phyloP scores from a whole-genome alignment of 2,888 invertebrate genomes.

The Noctua pronuba region DNA sequence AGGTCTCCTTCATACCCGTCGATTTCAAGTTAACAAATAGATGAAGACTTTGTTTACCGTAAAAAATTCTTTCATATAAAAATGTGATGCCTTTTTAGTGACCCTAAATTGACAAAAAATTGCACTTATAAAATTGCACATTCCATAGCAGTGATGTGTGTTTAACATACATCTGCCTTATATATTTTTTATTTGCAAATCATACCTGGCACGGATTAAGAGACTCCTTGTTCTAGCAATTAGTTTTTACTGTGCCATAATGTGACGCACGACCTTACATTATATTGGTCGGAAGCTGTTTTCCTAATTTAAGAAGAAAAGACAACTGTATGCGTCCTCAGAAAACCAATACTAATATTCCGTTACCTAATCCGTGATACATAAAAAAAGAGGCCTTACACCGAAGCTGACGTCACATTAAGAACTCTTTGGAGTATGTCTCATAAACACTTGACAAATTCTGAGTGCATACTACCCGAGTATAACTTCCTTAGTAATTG shows the following conservation, averaged over 20 bases:
- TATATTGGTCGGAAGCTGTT: constrained; percentile 45
- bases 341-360: constrained; percentile 37
- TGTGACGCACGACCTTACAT: constrained; percentile 44
- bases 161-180: constrained; percentile 17
- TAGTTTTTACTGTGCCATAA: constrained; percentile 47
- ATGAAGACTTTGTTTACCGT: constrained; percentile 1
- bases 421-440: not conserved
- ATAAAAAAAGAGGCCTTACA: constrained; percentile 9
- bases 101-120: constrained; percentile 51
- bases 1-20: constrained; percentile 33
- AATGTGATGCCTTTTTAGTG: constrained; percentile 50
- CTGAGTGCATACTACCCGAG: constrained; percentile 21
- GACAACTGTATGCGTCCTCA: constrained; percentile 40
- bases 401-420: constrained; percentile 24
- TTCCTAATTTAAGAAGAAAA: constrained; percentile 30
- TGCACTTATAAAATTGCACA: constrained; percentile 51
- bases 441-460: constrained; percentile 27
- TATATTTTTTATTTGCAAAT: constrained; percentile 1
- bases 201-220: constrained; percentile 27
- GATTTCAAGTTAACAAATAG: constrained; percentile 42
- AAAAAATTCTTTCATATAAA: not conserved
- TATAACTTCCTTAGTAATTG: constrained; percentile 29
- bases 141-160: constrained; percentile 19
- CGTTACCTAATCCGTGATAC: constrained; percentile 16
- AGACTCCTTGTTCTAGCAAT: constrained; percentile 22